Evolutionary conservation across 2,888 invertebrate genomes (phyloP), one percentile per base, ranked within the genome.

Genomic region (Sphaeridia pumilis): DNA sequence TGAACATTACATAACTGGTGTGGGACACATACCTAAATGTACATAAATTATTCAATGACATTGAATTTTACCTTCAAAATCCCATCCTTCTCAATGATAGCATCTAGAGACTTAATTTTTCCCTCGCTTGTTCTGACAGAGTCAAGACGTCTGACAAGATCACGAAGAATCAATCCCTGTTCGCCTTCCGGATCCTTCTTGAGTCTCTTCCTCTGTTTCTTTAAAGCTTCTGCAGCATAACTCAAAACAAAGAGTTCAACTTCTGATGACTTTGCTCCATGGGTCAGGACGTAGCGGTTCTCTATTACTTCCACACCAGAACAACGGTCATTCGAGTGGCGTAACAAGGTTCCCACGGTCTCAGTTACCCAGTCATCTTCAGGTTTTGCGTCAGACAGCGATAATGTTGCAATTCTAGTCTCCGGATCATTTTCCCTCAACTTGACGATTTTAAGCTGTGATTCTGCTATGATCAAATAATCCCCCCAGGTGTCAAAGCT

Each of bases 171-270:
- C 3, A 55, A 49, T 7, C 50, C 56, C 21, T 55, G 43, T 17
- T 57, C 59, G 3, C 58, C 58, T 5, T 69, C 70, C 24, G 67
- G 77, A 68, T 78, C 77, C 70, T 87, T 93, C 66, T 84, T 86
- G 44, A 84, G 69, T 35, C 90, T 76, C 71, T 92, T 93, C 26
- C 78, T 75, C 66, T 83, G 74, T 58, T 83, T 79, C 25, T 73
- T 71, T 57, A 78, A 76, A 0, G 85, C 80, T 66, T 89, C 86
- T 12, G 83, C 82, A 21, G 84, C 80, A 0, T 81, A 72, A 66
- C 84, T 80, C 64, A 97, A 81, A 38, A 80, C 75, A 69, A 89
- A 95, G 49, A 88, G 71, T 72, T 97, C 95, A 17, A 95, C 54
- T 38, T 56, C 56, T 12, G 59, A 38, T 3, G 63, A 59, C 26